Conservation (phyloP, 2,113 vertebrate species). For the Drymodes brunneopygia region DNA sequence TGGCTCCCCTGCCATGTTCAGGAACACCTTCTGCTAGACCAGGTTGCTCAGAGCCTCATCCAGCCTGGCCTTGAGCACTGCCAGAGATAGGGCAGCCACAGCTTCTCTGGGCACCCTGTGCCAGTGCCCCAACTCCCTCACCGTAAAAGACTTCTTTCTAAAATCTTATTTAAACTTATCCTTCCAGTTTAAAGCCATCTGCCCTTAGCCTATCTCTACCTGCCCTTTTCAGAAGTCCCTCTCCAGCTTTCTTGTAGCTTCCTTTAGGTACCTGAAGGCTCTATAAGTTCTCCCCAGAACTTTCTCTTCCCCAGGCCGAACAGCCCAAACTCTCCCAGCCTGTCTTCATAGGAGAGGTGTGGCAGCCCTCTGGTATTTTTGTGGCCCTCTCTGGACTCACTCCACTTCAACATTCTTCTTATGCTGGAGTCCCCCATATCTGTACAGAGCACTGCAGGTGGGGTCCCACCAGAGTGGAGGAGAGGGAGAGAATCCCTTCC, state of each 20-base stretch:
- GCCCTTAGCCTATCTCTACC: not conserved
- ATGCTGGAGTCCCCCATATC: not conserved
- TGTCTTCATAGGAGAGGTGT: not conserved
- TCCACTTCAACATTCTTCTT: not conserved
- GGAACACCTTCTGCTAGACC: not conserved
- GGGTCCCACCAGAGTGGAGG: no score
- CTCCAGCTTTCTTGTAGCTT: not conserved
- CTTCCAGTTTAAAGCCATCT: not conserved
- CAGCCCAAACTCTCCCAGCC: not conserved
- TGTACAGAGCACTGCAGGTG: not conserved
- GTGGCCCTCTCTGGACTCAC: not conserved
- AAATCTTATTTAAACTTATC: not conserved
- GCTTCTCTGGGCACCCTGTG: not conserved
- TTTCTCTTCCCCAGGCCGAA: not conserved
- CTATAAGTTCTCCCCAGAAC: not conserved
- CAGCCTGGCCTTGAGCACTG: not conserved
- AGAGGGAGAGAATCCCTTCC: not conserved
- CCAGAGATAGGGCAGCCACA: not conserved
- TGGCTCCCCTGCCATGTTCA: not conserved
- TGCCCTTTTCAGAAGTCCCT: not conserved
- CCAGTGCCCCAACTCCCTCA: not conserved
- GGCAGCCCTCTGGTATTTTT: not conserved
- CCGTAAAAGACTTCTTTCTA: not conserved
- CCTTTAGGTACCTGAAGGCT: not conserved
- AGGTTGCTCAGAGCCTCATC: not conserved